A percentile compares a stretch with the other conserved stretches of the same genome.
phyloP scores from a whole-genome alignment of 1,140 invertebrate genomes.

The Drosophila kanapiae region DNA sequence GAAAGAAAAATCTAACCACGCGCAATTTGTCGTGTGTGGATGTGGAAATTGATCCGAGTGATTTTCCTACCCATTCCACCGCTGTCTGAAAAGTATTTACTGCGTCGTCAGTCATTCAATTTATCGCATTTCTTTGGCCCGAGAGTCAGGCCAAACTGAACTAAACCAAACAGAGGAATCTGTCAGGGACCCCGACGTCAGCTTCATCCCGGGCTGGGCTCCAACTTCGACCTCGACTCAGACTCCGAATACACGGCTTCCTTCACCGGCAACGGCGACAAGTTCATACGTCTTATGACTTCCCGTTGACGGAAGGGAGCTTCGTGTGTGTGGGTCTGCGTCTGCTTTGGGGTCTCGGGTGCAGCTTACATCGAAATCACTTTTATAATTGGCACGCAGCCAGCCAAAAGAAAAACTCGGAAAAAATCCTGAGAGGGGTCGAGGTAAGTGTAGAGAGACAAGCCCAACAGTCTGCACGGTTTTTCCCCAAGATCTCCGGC shows the following conservation, averaged over 20 bases:
- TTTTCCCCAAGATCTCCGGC: conserved; percentile 57
- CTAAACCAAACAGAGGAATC: conserved; percentile 58
- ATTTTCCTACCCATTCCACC: conserved; percentile 37
- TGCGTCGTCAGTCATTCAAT: conserved; percentile 82
- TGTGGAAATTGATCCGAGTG: conserved; percentile 63
- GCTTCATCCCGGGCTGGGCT: conserved; percentile 27
- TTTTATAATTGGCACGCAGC: conserved; percentile 84
- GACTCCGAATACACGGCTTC: conserved; percentile 16
- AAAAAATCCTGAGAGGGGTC: conserved; percentile 27
- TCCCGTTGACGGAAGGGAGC: conserved; percentile 79
- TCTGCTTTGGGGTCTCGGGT: conserved; percentile 58
- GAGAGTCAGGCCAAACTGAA: conserved; percentile 42
- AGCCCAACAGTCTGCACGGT: conserved; percentile 52
- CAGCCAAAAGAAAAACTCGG: conserved; percentile 70
- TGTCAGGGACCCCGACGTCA: conserved; percentile 49
- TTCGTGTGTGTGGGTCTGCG: conserved; percentile 31
- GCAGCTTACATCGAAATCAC: conserved; percentile 80
- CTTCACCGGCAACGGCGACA: conserved; percentile 58
- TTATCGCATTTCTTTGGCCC: conserved; percentile 79
- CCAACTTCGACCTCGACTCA: conserved; percentile 23
- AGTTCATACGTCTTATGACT: conserved; percentile 83
- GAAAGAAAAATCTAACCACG: conserved; percentile 76
- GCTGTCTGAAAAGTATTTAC: conserved; percentile 81
- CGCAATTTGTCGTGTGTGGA: conserved; percentile 74
- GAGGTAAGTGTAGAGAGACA: conserved; percentile 23